These are phyloP conservation scores for Odontamblyopus rebecca DNA, from an alignment of 2,797 vertebrate genomes.

Conservation along the genomic window DNA sequence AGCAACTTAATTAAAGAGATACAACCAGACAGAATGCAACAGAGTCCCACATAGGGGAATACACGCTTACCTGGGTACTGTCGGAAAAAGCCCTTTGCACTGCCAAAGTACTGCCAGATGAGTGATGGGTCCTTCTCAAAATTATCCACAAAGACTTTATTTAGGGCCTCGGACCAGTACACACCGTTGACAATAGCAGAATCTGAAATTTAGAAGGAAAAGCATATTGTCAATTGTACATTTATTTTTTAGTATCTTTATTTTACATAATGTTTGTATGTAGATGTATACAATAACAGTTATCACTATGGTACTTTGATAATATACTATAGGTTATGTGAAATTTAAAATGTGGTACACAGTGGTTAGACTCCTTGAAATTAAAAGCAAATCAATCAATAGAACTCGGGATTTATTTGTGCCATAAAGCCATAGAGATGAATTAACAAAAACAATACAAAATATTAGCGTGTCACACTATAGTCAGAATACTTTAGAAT, in stretches of 20 bases:
- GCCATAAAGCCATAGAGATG: too few relatives aligned
- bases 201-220: constrained; percentile 72
- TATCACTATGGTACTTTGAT: too few relatives aligned
- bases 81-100: constrained; percentile 96
- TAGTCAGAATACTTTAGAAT: too few relatives aligned
- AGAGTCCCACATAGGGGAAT: not conserved
- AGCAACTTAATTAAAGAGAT: constrained; percentile 46
- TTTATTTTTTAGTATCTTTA: not conserved
- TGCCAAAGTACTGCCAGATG: constrained; percentile 98
- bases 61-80: constrained; percentile 89
- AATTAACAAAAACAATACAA: too few relatives aligned
- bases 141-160: constrained; percentile 97
- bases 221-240: not conserved
- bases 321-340: too few relatives aligned
- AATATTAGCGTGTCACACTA: too few relatives aligned
- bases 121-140: constrained; percentile 94
- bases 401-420: too few relatives aligned
- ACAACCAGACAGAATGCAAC: constrained; percentile 15
- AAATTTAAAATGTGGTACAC: too few relatives aligned
- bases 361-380: too few relatives aligned
- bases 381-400: too few relatives aligned
- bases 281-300: too few relatives aligned
- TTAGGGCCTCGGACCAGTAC: constrained; percentile 96
- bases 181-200: constrained; percentile 95
- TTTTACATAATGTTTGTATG: too few relatives aligned